Percentiles rank a stretch among this genome's conserved stretches.
phyloP scores from a whole-genome alignment of 2,888 invertebrate genomes.

The Vesta saturnalis region DNA sequence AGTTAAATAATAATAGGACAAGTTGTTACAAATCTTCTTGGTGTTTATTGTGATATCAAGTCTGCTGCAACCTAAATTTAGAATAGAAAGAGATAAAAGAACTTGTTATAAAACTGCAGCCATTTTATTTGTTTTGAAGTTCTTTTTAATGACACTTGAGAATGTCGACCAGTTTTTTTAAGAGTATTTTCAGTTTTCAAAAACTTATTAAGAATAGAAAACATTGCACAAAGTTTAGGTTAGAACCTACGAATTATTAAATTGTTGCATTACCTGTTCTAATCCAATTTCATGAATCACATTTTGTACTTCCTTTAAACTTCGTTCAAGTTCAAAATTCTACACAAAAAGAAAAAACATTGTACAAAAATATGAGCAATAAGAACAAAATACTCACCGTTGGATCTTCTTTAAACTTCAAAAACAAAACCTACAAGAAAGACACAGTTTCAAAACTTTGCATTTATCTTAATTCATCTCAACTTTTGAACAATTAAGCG shows the following conservation, averaged over 20 bases:
- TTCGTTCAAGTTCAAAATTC: slow-evolving; percentile 55
- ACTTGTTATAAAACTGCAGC: slow-evolving; percentile 34
- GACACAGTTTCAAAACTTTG: neutral
- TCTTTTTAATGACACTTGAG: neutral
- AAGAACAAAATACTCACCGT: slow-evolving; percentile 51
- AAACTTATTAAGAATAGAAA: slow-evolving; percentile 5
- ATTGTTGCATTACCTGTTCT: slow-evolving; percentile 54
- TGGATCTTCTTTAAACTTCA: slow-evolving; percentile 53
- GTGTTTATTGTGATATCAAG: neutral
- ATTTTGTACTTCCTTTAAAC: slow-evolving; percentile 56
- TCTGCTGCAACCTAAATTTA: slow-evolving; percentile 23
- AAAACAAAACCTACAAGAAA: slow-evolving; percentile 54
- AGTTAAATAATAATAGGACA: neutral
- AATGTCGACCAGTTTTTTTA: neutral
- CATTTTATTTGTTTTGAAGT: slow-evolving; percentile 32
- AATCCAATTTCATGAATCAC: slow-evolving; percentile 57
- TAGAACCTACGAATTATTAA: slow-evolving; percentile 17
- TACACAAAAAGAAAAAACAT: slow-evolving; percentile 32
- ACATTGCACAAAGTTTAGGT: slow-evolving; percentile 18
- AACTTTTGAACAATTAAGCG: too few species aligned
- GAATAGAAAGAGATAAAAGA: slow-evolving; percentile 32
- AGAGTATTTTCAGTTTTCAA: neutral
- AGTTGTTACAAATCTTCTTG: neutral
- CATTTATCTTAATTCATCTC: too few species aligned
- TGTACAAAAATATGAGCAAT: neutral